A percentile compares a stretch with the other conserved stretches of the same genome.
These are phyloP conservation scores for Dolomedes plantarius DNA, from an alignment of 2,888 invertebrate genomes.

Conservation along the genomic window DNA sequence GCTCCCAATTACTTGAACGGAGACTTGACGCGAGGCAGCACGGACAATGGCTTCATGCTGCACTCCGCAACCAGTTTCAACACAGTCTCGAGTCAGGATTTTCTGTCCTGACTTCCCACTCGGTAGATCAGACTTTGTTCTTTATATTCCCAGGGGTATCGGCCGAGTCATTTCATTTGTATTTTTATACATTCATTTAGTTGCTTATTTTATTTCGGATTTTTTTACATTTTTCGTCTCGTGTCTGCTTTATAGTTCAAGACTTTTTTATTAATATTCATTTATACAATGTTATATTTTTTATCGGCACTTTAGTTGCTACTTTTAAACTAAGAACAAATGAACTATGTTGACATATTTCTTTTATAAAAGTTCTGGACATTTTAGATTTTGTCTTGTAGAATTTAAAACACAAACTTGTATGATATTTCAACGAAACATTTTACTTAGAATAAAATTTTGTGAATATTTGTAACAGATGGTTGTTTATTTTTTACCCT, in stretches of 20 bases:
- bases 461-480: constrained; percentile 13
- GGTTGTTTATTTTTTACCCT: not conserved
- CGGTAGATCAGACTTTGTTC: not conserved
- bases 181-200: constrained; percentile 2
- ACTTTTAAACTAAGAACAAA: not conserved
- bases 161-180: not conserved
- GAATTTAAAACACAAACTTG: not conserved
- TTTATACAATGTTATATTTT: constrained; percentile 2
- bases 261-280: constrained; percentile 1
- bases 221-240: not conserved
- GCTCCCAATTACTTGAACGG: constrained; percentile 65
- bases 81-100: constrained; percentile 62
- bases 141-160: not conserved
- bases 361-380: not conserved
- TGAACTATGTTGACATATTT: not conserved
- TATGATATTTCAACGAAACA: constrained; percentile 6
- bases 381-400: not conserved
- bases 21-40: constrained; percentile 58
- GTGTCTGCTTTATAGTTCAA: constrained; percentile 1
- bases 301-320: constrained; percentile 4
- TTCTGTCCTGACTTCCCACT: constrained; percentile 56
- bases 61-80: constrained; percentile 65
- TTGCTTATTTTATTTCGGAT: not conserved
- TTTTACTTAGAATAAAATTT: constrained; percentile 16
- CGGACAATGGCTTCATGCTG: constrained; percentile 62